A percentile compares a stretch with the other conserved stretches of the same genome.
Conservation (phyloP, 2,113 vertebrate genomes). For the Etheostoma cragini region DNA sequence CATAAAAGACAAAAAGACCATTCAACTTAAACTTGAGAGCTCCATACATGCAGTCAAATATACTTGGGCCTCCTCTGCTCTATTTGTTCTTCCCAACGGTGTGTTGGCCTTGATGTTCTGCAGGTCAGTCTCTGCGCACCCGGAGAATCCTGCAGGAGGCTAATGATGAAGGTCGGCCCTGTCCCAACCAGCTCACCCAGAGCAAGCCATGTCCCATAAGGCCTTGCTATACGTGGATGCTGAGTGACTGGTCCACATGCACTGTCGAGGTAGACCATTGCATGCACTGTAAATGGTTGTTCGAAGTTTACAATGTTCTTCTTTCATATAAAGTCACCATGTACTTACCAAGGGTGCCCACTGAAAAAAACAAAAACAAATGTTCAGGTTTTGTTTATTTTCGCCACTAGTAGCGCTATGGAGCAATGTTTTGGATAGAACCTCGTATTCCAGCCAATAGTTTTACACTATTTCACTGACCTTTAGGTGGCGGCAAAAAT, state of each 20-base stretch:
- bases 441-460: no score
- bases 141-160: slow-evolving; percentile 88
- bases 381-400: no score
- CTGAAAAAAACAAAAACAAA: not conserved
- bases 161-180: slow-evolving; percentile 90
- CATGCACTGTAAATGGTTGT: not conserved
- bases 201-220: slow-evolving; percentile 89
- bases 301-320: not conserved
- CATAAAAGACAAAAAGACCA: not conserved
- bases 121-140: slow-evolving; percentile 89
- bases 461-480: no score
- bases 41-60: not conserved
- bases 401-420: not conserved
- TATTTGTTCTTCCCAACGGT: not conserved
- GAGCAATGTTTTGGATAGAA: not conserved
- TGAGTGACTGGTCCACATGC: slow-evolving; percentile 92
- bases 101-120: slow-evolving; percentile 3
- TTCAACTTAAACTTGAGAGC: not conserved
- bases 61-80: not conserved
- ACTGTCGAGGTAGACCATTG: slow-evolving; percentile 86
- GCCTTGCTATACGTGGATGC: slow-evolving; percentile 93
- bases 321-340: not conserved
- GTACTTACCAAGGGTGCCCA: not conserved
- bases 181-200: slow-evolving; percentile 89
- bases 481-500: no score